Percentiles rank a stretch among this genome's conserved stretches.
These are phyloP conservation scores for Acrobeloides nanus DNA, from an alignment of 2,888 invertebrate genomes.

Conservation along the genomic window DNA sequence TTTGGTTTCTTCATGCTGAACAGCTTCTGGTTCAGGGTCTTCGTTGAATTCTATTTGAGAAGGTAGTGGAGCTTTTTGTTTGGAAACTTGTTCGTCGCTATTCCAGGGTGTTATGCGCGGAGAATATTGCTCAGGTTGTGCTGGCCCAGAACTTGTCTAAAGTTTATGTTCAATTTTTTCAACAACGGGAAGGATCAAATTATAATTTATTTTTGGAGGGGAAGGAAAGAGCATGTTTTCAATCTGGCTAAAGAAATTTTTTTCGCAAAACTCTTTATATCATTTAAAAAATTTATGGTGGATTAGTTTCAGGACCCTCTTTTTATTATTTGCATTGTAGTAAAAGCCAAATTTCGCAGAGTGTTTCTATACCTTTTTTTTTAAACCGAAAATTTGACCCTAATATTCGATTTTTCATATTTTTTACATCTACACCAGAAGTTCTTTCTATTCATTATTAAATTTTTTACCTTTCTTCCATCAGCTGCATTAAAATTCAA, in stretches of 20 bases:
- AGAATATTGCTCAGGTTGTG: neutral
- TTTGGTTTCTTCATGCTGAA: constrained; percentile 23
- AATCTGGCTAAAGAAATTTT: no score
- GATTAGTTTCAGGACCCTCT: no score
- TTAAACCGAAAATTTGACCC: no score
- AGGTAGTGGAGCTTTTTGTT: neutral
- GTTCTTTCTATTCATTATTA: constrained; percentile 1
- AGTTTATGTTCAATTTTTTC: no score
- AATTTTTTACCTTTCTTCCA: constrained; percentile 1
- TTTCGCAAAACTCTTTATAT: no score
- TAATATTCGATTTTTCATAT: constrained; percentile 11
- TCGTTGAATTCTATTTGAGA: constrained; percentile 23
- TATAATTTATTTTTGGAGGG: no score
- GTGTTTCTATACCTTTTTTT: no score
- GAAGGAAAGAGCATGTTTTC: no score
- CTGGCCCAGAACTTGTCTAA: constrained; percentile 4
- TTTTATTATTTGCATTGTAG: no score
- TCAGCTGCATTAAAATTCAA: constrained; percentile 4
- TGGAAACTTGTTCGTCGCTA: constrained; percentile 5
- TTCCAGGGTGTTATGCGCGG: constrained; percentile 3
- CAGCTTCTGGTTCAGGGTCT: constrained; percentile 30
- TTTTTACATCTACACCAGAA: constrained; percentile 10
- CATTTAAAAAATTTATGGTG: no score
- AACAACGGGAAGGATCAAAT: no score
- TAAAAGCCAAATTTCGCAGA: no score